Conservation (phyloP, 2,113 vertebrate genomes). For the Protomyctophum bolini region DNA sequence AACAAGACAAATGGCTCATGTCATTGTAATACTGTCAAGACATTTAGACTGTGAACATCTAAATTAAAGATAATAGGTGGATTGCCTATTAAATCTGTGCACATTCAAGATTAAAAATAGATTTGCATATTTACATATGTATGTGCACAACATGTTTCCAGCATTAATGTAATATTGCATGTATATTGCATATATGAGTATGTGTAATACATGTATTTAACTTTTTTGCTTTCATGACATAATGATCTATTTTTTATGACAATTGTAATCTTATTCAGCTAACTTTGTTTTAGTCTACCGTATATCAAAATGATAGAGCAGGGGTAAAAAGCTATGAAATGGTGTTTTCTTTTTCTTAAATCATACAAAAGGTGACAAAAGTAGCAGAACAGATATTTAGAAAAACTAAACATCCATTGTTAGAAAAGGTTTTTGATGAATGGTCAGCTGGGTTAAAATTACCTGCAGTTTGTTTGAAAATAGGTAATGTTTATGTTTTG, state of each 20-base stretch:
- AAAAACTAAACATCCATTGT: constrained; percentile 19
- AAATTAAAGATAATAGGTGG: constrained; percentile 32
- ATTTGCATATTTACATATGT: constrained; percentile 71
- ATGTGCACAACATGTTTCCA: constrained; percentile 66
- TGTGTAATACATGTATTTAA: constrained; percentile 16
- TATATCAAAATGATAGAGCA: background rate
- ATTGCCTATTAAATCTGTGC: constrained; percentile 53
- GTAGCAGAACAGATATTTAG: constrained; percentile 23
- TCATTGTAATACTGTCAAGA: constrained; percentile 26
- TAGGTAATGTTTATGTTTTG: background rate
- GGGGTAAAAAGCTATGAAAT: background rate
- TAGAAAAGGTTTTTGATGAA: constrained; percentile 1
- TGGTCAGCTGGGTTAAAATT: background rate
- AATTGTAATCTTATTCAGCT: constrained; percentile 5
- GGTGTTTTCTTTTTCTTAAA: too few species aligned
- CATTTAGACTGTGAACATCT: constrained; percentile 28
- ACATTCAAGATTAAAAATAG: constrained; percentile 64
- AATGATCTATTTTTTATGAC: constrained; percentile 15
- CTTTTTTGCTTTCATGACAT: constrained; percentile 37
- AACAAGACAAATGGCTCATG: constrained; percentile 56
- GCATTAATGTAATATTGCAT: constrained; percentile 68
- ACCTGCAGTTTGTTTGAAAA: background rate
- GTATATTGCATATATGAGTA: constrained; percentile 74
- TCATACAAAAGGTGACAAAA: background rate
- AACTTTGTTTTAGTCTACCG: background rate